Conservation (phyloP, 2,113 vertebrate genomes). For the Xiphophorus hellerii region DNA sequence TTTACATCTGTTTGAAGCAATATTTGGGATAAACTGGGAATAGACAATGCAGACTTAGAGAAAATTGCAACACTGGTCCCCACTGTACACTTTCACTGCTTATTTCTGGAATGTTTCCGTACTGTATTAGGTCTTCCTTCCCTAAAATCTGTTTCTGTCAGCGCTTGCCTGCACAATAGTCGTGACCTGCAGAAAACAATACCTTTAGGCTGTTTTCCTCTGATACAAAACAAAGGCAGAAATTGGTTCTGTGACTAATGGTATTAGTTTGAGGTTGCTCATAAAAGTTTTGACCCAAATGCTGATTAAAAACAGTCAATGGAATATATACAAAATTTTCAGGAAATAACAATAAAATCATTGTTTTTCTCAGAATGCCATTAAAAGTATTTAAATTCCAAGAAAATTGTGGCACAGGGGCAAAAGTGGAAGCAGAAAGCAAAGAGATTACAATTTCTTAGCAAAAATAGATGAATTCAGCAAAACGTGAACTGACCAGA, state of each 20-base stretch:
- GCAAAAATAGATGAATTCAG: no score
- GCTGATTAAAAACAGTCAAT: neutral
- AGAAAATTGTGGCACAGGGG: no score
- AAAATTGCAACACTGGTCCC: neutral
- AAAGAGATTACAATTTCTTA: no score
- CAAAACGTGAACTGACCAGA: no score
- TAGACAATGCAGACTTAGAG: neutral
- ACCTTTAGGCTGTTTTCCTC: no score
- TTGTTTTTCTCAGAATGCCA: neutral
- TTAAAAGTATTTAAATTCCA: neutral
- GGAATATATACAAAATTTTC: neutral
- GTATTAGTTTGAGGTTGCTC: neutral
- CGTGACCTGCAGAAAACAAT: no score
- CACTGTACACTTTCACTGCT: neutral
- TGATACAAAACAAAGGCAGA: no score
- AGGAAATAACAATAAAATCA: neutral
- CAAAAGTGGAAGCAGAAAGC: no score
- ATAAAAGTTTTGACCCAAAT: neutral
- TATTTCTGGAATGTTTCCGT: neutral
- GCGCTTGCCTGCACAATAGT: no score
- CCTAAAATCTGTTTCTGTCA: neutral
- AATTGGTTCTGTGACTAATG: neutral
- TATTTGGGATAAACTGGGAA: neutral
- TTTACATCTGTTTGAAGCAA: neutral
- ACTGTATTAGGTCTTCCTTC: neutral